phyloP scores from a whole-genome alignment of 2,888 invertebrate genomes.

The Netelia virgata region DNA sequence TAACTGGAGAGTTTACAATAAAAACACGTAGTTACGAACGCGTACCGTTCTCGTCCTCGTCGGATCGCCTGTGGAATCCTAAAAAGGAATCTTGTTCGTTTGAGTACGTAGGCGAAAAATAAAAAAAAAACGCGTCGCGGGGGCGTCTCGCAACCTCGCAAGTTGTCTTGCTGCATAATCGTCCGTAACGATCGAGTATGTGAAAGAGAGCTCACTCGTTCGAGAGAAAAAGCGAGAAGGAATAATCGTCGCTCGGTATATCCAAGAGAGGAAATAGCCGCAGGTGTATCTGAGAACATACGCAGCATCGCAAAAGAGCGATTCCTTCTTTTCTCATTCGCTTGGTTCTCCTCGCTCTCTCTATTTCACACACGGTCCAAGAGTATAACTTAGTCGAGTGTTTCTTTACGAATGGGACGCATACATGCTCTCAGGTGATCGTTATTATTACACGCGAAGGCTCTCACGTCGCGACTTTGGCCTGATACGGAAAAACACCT shows the following conservation, averaged over 20 bases:
- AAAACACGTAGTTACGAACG: constrained; percentile 10
- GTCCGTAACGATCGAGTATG: constrained; percentile 25
- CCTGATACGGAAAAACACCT: constrained; percentile 67
- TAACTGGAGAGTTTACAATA: background rate
- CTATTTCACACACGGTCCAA: background rate
- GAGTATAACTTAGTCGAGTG: background rate
- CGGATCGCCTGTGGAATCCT: constrained; percentile 61
- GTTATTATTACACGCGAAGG: constrained; percentile 52
- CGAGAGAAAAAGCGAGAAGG: constrained; percentile 25
- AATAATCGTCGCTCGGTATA: constrained; percentile 29
- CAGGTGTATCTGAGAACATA: constrained; percentile 66
- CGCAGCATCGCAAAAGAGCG: constrained; percentile 53
- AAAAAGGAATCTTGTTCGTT: constrained; percentile 69
- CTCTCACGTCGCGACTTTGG: constrained; percentile 57
- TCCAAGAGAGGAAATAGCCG: constrained; percentile 70
- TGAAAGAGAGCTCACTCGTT: constrained; percentile 23
- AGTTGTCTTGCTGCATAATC: constrained; percentile 34
- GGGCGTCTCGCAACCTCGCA: constrained; percentile 61
- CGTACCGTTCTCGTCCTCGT: constrained; percentile 38
- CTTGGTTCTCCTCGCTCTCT: constrained; percentile 18
- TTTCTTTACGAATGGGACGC: constrained; percentile 24
- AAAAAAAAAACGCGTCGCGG: constrained; percentile 52
- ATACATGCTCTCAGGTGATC: constrained; percentile 28
- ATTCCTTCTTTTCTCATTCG: constrained; percentile 45
- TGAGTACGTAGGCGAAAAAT: constrained; percentile 66